Conservation (phyloP, 2,797 vertebrate species). For the Aldrovandia affinis region DNA sequence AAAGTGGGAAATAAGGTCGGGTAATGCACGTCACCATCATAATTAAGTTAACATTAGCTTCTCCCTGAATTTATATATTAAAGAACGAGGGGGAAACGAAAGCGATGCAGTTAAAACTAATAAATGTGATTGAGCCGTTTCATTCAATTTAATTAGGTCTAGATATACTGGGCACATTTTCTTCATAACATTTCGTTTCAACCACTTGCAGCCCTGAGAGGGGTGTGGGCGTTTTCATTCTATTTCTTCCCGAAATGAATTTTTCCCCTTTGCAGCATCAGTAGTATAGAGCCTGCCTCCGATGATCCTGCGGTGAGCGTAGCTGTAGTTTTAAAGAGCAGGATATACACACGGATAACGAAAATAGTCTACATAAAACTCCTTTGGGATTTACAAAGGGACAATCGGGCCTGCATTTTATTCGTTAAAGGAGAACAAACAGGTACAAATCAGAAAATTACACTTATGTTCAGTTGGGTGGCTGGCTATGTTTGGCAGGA, state of each 20-base stretch:
- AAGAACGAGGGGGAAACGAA: too few species aligned
- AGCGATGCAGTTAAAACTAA: too few species aligned
- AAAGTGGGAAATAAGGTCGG: too few species aligned
- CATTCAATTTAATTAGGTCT: not conserved
- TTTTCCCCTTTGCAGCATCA: slow-evolving; percentile 73
- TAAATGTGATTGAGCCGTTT: too few species aligned
- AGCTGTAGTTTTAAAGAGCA: slow-evolving; percentile 53
- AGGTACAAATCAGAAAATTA: slow-evolving; percentile 60
- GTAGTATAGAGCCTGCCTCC: slow-evolving; percentile 72
- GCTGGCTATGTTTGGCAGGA: slow-evolving; percentile 39
- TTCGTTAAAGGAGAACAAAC: slow-evolving; percentile 55
- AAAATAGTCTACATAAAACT: slow-evolving; percentile 49
- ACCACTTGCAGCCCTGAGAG: slow-evolving; percentile 44
- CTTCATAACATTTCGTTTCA: slow-evolving; percentile 7
- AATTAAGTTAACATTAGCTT: too few species aligned
- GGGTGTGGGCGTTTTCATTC: slow-evolving; percentile 60
- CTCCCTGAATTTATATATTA: too few species aligned
- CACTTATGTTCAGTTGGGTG: slow-evolving; percentile 45
- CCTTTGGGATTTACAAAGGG: slow-evolving; percentile 49
- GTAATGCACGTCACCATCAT: too few species aligned
- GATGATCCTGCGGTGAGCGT: slow-evolving; percentile 59
- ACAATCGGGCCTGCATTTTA: slow-evolving; percentile 48
- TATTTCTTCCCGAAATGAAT: slow-evolving; percentile 56
- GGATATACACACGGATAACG: slow-evolving; percentile 60
- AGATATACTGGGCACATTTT: not conserved